Base-by-base conservation (phyloP, 2,113 vertebrate species). In the Fregetta grallaria region DNA sequence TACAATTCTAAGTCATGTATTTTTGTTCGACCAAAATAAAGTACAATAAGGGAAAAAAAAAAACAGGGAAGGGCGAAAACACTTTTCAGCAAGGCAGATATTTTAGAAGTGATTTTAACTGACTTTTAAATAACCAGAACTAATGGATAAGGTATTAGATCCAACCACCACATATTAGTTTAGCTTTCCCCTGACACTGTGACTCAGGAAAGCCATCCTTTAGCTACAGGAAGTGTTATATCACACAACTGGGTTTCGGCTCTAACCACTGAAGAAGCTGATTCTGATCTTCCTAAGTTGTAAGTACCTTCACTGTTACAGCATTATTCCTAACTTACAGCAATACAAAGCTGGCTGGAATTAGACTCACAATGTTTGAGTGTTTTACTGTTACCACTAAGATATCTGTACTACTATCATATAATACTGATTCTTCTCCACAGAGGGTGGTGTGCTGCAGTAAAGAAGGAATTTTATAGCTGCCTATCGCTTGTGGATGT, bases 71-170 rank as follows among this genome's bases (percentile, higher is more conserved):
- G 8, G 19, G 9, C 84, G 11, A 75, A 88, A 44, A 86, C 30
- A 8, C 29, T 71, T 92, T 96, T 68, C 42, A 77, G 38, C 26
- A 62, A 27, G 12, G 11, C 9, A 5, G 47, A 17, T 47, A 80
- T 86, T 88, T 93, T 34, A 88, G 53, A 70, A 92, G 62, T 50
- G 8, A 88, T 62, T 94, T 94, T 88, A 83, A 86, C 12, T 77
- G 72, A 38, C 38, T 96, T 96, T 93, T 91, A 88, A 86, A 83
- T 61, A 81, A 70, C 42, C 47, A 87, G 52, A 96, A 94, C 45
- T 72, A 80, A 89, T n/a, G 52, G 65, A 47, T 72, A 45, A 21
- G 23, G 59, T 78, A 71, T 80, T 80, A 71, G 67, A 77, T 71
- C 52, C 52, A 94, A 79, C 66, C 27, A 87, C 17, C 47, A 50